phyloP scores from a whole-genome alignment of 1,140 invertebrate species.

The Microplitis mediator region DNA sequence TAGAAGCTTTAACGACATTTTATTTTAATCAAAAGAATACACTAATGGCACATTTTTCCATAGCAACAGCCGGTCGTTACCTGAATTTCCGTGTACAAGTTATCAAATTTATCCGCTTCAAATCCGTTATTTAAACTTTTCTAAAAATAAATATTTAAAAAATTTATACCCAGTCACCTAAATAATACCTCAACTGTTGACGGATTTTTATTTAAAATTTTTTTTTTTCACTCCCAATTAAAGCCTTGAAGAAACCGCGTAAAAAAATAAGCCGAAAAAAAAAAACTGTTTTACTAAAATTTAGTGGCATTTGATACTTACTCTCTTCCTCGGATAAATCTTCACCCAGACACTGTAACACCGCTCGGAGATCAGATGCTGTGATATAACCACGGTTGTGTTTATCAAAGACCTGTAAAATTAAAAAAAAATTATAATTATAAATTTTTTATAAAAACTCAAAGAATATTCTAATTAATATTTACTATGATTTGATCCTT shows the following conservation, averaged over 20 bases:
- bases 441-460: background rate
- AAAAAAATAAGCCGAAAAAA: background rate
- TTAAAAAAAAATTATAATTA: constrained; percentile 25
- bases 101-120: constrained; percentile 21
- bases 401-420: constrained; percentile 76
- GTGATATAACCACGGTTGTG: constrained; percentile 87
- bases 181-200: background rate
- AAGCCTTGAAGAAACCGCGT: background rate
- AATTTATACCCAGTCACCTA: background rate
- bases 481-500: background rate
- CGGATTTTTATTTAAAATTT: no score
- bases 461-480: background rate
- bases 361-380: constrained; percentile 81
- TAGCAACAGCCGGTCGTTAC: background rate
- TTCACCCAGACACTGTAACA: constrained; percentile 83
- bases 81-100: background rate
- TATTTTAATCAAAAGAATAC: constrained; percentile 12
- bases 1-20: constrained; percentile 13
- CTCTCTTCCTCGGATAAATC: constrained; percentile 86
- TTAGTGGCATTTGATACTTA: constrained; percentile 55
- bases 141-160: background rate
- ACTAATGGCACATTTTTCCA: background rate
- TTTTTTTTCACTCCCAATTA: background rate
- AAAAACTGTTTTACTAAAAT: background rate
- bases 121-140: background rate